Evolutionary conservation across 1,140 invertebrate genomes (phyloP), one percentile per base, ranked within the genome.

Genomic region (Drosophila bifasciata): DNA sequence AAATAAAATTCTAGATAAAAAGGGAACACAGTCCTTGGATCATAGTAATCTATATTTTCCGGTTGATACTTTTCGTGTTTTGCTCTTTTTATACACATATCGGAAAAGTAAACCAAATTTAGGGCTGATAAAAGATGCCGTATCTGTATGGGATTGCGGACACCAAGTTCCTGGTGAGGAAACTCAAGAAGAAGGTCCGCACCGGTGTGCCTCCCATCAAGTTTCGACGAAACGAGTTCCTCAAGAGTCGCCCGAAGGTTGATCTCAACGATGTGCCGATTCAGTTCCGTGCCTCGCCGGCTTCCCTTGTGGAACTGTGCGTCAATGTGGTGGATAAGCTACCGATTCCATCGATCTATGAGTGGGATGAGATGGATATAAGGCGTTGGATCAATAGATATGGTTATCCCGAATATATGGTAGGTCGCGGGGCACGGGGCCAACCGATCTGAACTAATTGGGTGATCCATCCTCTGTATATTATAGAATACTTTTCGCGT

Each of bases 321-420:
- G 11, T 50, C 4, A 28, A 25, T n/a, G 75, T 19, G 13, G 88
- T 90, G 19, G 79, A 89, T 32, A 85, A 74, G 23, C 7, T 89
- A 39, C 76, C 76, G 4, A 0, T 90, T 21, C 50, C 81, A 1
- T 58, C 78, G 40, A 46, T 79, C 1, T 90, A 28, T 39, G 76
- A 88, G 32, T 90, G 86, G 86, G 57, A 60, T 17, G 70, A 79
- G 15, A 64, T 60, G 71, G 71, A 90, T 19, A 64, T 90, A 5
- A 49, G 63, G 11, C 57, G 44, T 0, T 90, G 86, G 88, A 73
- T 90, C 0, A 25, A n/a, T 7, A 6, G 44, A 2, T 78, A 77
- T 17, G 86, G 86, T 0, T 90, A 85, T 77, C 88, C 75, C 1
- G 60, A 90, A 46, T 90, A 90, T 43, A 78, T 70, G 83, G 86